Base-by-base conservation (phyloP, 1,140 invertebrate species). In the Drosophila simulans region DNA sequence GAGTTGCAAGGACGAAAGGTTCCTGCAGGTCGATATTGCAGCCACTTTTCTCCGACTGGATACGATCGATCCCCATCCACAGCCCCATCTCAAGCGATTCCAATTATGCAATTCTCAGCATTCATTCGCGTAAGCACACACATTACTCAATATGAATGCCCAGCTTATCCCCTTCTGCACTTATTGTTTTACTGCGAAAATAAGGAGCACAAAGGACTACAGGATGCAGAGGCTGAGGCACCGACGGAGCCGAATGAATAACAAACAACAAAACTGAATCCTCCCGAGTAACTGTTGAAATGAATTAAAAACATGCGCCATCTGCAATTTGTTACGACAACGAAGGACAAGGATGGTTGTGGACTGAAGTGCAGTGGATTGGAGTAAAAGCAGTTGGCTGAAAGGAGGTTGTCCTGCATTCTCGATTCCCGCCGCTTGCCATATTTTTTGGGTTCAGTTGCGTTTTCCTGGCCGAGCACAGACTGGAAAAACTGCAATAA, bases 271-370 rank as follows among this genome's bases (percentile, higher is more conserved):
- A 57, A 68, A 51, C 37, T 34, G 34, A 63, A 66, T 52, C 65
- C 64, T 63, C 37, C 56, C 64, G 60, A 66, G 46, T 72, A 72
- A 82, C 73, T 84, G 70, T 63, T 62, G 77, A 86, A 86, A 86
- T 86, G 82, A 86, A 86, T 86, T 86, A 86, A 86, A 86, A 86
- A 86, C 82, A 86, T 86, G 77, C 82, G 75, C 82, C 82, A 86
- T 86, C 82, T 86, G 82, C 82, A 86, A 86, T 86, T 86, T 86
- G 82, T 86, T 86, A 74, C 74, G 59, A 75, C 72, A 75, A 65
- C 60, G 59, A 52, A 56, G 34, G 53, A 51, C 70, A 37, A 35
- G 57, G 42, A 37, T 5, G 72, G 17, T 2, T n/a, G 46, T 39
- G 37, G 37, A 39, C 35, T 39, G 25, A 7, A n/a, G 22, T 15